A percentile compares a stretch with the other conserved stretches of the same genome.
phyloP scores from a whole-genome alignment of 2,113 vertebrate genomes.

The Parus major region DNA sequence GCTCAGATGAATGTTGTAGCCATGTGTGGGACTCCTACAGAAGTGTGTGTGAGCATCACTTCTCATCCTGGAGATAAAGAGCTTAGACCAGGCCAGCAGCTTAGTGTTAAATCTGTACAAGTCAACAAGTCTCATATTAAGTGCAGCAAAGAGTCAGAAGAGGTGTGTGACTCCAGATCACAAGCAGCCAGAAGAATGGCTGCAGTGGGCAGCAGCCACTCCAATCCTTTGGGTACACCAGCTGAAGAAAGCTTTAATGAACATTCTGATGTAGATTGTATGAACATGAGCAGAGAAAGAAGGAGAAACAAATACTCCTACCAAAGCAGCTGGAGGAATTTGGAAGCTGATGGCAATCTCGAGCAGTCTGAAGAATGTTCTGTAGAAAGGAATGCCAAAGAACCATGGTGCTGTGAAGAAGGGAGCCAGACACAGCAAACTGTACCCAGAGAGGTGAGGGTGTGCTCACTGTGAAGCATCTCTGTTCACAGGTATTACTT shows the following conservation, averaged over 20 bases:
- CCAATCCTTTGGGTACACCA: not conserved
- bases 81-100: not conserved
- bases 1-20: not conserved
- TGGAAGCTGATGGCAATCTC: not conserved
- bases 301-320: not conserved
- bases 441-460: conserved; percentile 33
- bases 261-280: not conserved
- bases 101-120: not conserved
- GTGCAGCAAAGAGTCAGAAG: not conserved
- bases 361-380: not conserved
- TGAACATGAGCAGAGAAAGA: not conserved
- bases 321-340: not conserved
- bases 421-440: not conserved
- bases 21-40: not conserved
- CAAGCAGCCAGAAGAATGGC: not conserved
- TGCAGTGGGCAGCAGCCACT: not conserved
- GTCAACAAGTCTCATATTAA: not conserved
- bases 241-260: not conserved
- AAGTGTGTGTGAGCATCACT: not conserved
- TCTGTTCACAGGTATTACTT: not conserved
- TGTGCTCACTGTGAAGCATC: not conserved
- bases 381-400: not conserved
- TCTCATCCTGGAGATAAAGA: not conserved
- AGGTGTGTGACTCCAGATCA: not conserved
- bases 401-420: not conserved